Percentiles rank a stretch among this genome's conserved stretches.
Conservation (phyloP, 1,140 invertebrate species). For the Drosophila nigrodunni region DNA sequence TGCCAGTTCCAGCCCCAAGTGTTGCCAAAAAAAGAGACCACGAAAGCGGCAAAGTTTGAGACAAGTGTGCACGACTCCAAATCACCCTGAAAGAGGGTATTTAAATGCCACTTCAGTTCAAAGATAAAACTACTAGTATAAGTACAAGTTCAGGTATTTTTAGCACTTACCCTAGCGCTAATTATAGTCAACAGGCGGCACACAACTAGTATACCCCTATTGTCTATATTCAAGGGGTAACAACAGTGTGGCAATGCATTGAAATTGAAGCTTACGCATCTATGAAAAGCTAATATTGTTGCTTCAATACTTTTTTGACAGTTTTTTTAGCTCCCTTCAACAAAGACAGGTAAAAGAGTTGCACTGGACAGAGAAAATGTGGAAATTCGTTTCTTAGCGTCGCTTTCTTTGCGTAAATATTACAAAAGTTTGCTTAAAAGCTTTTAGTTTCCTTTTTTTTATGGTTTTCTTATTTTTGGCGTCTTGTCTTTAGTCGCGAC, state of each 20-base stretch:
- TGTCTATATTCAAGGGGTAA: neutral
- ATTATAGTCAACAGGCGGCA: too few relatives aligned
- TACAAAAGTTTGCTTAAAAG: slow-evolving; percentile 74
- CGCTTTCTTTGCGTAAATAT: slow-evolving; percentile 55
- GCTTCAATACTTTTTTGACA: slow-evolving; percentile 32
- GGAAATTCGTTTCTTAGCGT: slow-evolving; percentile 24
- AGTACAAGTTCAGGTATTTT: too few relatives aligned
- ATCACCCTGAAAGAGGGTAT: too few relatives aligned
- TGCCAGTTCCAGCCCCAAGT: slow-evolving; percentile 29
- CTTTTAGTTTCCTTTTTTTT: slow-evolving; percentile 59
- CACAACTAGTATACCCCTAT: too few relatives aligned
- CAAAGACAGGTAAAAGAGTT: slow-evolving; percentile 31
- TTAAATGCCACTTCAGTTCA: too few relatives aligned
- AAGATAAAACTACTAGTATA: too few relatives aligned
- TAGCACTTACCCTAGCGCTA: too few relatives aligned
- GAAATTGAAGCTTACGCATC: slow-evolving; percentile 50
- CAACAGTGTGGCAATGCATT: slow-evolving; percentile 59
- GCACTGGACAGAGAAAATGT: slow-evolving; percentile 2
- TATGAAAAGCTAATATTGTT: slow-evolving; percentile 74
- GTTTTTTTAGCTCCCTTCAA: slow-evolving; percentile 49
- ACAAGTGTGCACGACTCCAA: too few relatives aligned
- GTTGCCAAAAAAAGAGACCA: slow-evolving; percentile 10
- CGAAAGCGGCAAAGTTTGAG: too few relatives aligned
- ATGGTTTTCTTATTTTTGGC: slow-evolving; percentile 5
- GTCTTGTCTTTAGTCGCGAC: slow-evolving; percentile 11